Base-by-base conservation (phyloP, 2,797 vertebrate genomes). In the Dromococcyx pavoninus region DNA sequence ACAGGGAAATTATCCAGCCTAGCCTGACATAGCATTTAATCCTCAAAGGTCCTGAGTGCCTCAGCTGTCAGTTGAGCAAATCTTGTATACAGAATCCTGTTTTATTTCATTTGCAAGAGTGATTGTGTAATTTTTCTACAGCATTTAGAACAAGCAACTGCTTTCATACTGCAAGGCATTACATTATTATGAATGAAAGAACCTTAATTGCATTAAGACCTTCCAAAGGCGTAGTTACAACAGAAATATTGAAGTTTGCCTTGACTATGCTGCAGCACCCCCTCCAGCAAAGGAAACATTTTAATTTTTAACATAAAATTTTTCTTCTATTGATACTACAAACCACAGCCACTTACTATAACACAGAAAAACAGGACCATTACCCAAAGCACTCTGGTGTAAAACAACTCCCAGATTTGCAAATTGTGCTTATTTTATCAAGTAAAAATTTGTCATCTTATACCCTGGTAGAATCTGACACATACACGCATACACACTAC, bases 181-280 rank as follows among this genome's bases (percentile, higher is more conserved):
- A 35, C 23, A 57, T 81, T 85, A 58, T 35, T 77, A 39, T 74
- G 58, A 89, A 56, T 89, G 37, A 78, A 96, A 72, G 41, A 84
- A 43, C 18, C 21, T 66, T 93, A 92, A 93, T 82, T 93, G 73
- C 72, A 84, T 88, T 93, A 91, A 79, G 54, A 60, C 51, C 46
- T 93, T 93, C 28, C 73, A 76, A 88, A 89, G 71, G 21, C 27
- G 87, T 27, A 76, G 60, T 62, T 78, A 80, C 23, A 88, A 66
- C 39, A 79, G 51, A 65, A 93, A 13, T 22, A 74, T 9, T 67
- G n/a, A 84, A 11, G 15, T 76, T 94, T 94, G 18, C 35, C 85
- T 89, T 87, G n/a, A 5, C 2, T 72, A 54, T 75, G 33, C 10
- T 78, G 56, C 28, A 83, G 24, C 44, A 27, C 27, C 76, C 32